Evolutionary conservation across 1,140 invertebrate species (phyloP), one percentile per base, ranked within the genome.

Genomic region (Rhysida immarginata): DNA sequence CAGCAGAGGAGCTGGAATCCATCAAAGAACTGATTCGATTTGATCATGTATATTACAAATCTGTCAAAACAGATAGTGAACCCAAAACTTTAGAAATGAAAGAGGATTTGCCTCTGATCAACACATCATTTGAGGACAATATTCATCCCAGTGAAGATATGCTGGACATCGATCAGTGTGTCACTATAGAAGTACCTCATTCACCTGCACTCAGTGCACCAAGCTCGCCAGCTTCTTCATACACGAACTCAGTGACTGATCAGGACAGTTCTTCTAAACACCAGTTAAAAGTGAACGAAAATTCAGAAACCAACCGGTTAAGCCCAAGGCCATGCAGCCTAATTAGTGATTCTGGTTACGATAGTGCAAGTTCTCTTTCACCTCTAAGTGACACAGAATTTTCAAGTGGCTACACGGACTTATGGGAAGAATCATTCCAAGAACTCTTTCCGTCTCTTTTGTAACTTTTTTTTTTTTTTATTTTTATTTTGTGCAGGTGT

Each of bases 1-100:
- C 61, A 62, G 24, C 61, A 62, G 45, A 54, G 53, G n/a, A 53
- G 49, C 18, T 62, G 61, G 61, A 62, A 62, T 59, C 61, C 61
- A 53, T 59, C 61, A 62, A 61, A 62, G 61, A 62, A 59, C 54
- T 60, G 43, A 60, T 62, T 26, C 45, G 54, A 43, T 61, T 61
- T 41, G 61, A 62, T 50, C 61, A 62, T 44, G 56, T 62, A 21
- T 62, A 62, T 52, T 55, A 56, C 26, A 62, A 62, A 20, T 45
- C 57, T 21, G n/a, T n/a, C n/a, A n/a, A n/a, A n/a, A n/a, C n/a
- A n/a, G n/a, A n/a, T n/a, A n/a, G n/a, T n/a, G n/a, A n/a, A n/a
- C n/a, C n/a, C n/a, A n/a, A n/a, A n/a, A n/a, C n/a, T n/a, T n/a
- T n/a, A n/a, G n/a, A n/a, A n/a, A n/a, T n/a, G 18, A 20, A 14